Base-by-base conservation (phyloP, 1,140 invertebrate genomes). In the Pararge aegeria region DNA sequence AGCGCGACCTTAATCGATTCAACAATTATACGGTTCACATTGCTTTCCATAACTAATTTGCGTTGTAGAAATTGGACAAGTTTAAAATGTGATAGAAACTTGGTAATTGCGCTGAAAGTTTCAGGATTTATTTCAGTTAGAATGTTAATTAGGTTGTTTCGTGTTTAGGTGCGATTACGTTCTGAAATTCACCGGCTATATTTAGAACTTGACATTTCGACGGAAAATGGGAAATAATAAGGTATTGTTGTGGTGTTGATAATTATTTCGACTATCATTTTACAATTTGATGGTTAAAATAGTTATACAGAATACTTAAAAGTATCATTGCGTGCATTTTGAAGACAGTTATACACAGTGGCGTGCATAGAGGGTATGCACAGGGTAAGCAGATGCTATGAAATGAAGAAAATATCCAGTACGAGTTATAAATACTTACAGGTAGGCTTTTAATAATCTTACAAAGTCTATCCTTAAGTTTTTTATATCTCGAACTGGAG, bases 51-150 rank as follows among this genome's bases (percentile, higher is more conserved):
- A 40, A 53, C 51, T 38, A 53, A 53, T 53, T 53, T 53, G n/a
- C 30, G 1, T 27, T 19, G 37, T 29, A 19, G 29, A 58, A 58
- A 58, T 53, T 49, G 50, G 50, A 21, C 24, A 60, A 61, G 27
- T 54, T 61, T 61, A 61, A 61, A 61, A 61, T 61, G 58, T 54
- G 52, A 61, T 61, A 61, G 40, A 61, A 59, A 61, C 49, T 61
- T 61, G 15, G 58, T 61, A 61, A 61, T 54, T 38, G 51, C 52
- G 18, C 44, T 24, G 40, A 54, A 61, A 48, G 42, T 61, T 49
- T 12, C 34, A 40, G 51, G 40, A 61, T 61, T 61, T 61, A 61
- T 61, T 61, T 61, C 51, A 54, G 55, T 46, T 46, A 44, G 44
- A 56, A 56, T 38, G 58, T 24, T 61, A 61, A 61, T 61, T 61